Percentiles rank a stretch among this genome's conserved stretches.
Conservation (phyloP, 2,113 vertebrate species). For the Equus quagga region DNA sequence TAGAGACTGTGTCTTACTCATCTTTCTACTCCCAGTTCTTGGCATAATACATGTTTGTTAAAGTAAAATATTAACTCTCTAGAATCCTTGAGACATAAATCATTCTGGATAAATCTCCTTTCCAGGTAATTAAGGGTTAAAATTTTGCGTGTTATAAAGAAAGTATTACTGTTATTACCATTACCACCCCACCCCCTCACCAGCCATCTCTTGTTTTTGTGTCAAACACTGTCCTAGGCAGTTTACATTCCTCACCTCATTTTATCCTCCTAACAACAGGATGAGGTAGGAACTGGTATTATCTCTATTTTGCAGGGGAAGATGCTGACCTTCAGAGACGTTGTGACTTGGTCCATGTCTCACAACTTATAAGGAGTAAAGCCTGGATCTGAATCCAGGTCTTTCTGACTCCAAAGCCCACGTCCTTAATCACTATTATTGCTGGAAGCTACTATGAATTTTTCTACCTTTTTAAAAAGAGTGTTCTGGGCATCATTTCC, state of each 20-base stretch:
- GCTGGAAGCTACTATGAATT: neutral
- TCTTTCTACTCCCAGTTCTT: constrained; percentile 42
- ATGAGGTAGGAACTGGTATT: neutral
- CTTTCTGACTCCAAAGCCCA: neutral
- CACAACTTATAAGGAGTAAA: neutral
- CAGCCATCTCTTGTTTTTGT: neutral
- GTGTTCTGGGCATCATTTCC: neutral
- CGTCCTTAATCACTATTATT: neutral
- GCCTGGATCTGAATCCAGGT: neutral
- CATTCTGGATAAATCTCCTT: neutral
- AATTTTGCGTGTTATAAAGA: neutral
- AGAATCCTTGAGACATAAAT: constrained; percentile 53
- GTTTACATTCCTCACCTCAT: neutral
- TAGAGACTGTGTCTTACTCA: neutral
- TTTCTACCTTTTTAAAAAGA: constrained; percentile 40
- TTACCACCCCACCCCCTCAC: neutral
- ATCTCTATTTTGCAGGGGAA: neutral
- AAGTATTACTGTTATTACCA: neutral
- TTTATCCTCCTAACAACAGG: neutral
- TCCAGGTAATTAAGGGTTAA: neutral
- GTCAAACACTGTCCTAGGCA: neutral
- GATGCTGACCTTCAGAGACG: neutral
- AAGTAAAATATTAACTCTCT: constrained; percentile 11
- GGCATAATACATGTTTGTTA: neutral
- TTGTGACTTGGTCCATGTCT: neutral